Evolutionary conservation across 2,113 vertebrate genomes (phyloP).

Genomic region (Piaya cayana): DNA sequence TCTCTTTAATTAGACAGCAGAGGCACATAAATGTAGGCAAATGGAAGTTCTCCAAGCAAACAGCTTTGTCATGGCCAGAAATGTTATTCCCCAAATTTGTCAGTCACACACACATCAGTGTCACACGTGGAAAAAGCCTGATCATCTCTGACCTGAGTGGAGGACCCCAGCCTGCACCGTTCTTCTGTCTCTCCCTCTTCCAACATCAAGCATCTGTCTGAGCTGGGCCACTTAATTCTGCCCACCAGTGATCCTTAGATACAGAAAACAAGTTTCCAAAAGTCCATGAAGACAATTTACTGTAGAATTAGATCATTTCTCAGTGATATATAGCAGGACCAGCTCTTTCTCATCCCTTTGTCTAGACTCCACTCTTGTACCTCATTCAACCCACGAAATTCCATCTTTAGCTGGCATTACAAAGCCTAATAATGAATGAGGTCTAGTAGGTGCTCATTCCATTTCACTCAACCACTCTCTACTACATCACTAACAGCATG

Average conservation of each 20-base stretch:
- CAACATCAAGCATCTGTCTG: not conserved
- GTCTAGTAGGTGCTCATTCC: not conserved
- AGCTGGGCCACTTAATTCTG: not conserved
- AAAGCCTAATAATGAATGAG: not conserved
- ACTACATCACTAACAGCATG: not conserved
- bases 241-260: not conserved
- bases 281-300: not conserved
- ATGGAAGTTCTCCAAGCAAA: not conserved
- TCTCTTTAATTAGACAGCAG: not conserved
- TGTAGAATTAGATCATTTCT: not conserved
- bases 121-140: not conserved
- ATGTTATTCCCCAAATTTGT: not conserved
- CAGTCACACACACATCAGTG: not conserved
- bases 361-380: not conserved
- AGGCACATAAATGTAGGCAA: not conserved
- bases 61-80: not conserved
- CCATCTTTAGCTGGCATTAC: not conserved
- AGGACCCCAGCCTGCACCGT: not conserved
- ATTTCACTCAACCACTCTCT: not conserved
- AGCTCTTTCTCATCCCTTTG: not conserved
- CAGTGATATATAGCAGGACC: not conserved
- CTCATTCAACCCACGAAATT: not conserved
- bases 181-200: not conserved
- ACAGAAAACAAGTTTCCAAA: not conserved
- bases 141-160: not conserved